Evolutionary conservation across 1,140 invertebrate species (phyloP), one percentile per base, ranked within the genome.

Genomic region (Lordiphosa collinella): DNA sequence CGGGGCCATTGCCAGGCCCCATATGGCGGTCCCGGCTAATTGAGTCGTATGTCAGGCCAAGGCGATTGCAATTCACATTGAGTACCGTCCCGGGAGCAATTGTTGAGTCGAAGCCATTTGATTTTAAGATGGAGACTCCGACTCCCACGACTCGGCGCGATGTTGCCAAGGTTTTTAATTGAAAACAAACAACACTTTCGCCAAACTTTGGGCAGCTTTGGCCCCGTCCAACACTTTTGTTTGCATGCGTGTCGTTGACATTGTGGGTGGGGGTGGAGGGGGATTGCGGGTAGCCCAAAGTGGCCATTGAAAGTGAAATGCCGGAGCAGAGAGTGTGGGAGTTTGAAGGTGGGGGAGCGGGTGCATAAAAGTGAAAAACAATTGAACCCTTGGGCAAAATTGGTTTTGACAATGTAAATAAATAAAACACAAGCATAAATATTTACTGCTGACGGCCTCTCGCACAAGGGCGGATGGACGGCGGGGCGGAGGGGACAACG

Each of bases 391-490:
- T 84, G 78, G 78, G 78, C 78, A 65, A 84, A 84, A 84, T 84
- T 84, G 78, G 78, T 84, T 84, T 84, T 84, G 78, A 84, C 78
- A 84, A 84, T 84, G 78, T 84, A 84, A 84, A 84, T 84, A 84
- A 84, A 84, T 84, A 84, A 84, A 84, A 84, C 73, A 84, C 78
- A 84, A 78, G 79, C 78, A 84, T 84, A 84, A 84, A 84, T 84
- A 84, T 84, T 84, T 84, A 84, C 78, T 78, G 78, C 78, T 84
- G 58, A 56, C 68, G 61, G 71, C 66, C 71, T 49, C 67, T 67
- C 62, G 63, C 53, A 67, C 58, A 41, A 22, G 13, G 38, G 12
- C 32, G 9, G 11, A n/a, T 2, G 18, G 13, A n/a, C n/a, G 4
- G 34, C 4, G 18, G 35, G 11, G 25, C 12, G 32, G 14, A n/a